phyloP scores from a whole-genome alignment of 2,113 vertebrate species.

The western clawed frog (Xenopus tropicalis) region DNA sequence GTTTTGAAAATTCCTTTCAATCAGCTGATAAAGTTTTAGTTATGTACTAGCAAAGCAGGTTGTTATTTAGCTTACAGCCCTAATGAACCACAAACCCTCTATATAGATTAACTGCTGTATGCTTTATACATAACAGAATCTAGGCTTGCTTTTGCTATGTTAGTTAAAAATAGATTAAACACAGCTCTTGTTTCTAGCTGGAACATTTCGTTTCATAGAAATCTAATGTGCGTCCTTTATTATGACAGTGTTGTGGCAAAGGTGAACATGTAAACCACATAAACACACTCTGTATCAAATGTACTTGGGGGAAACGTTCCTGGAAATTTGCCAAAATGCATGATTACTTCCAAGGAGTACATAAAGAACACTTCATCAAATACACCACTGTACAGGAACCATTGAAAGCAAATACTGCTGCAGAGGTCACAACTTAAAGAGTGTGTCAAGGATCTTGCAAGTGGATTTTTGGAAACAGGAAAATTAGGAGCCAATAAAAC shows the following conservation, averaged over 20 bases:
- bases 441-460: slow-evolving; percentile 42
- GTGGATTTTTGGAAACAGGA: slow-evolving; percentile 42
- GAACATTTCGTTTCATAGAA: slow-evolving; percentile 21
- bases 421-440: slow-evolving; percentile 45
- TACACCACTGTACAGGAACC: slow-evolving; percentile 41
- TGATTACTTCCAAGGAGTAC: slow-evolving; percentile 46
- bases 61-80: too few species aligned
- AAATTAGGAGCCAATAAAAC: slow-evolving; percentile 44
- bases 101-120: neutral
- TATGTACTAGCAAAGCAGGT: too few species aligned
- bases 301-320: slow-evolving; percentile 40
- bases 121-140: neutral
- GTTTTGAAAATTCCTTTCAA: too few species aligned
- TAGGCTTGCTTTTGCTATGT: neutral
- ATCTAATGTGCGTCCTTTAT: slow-evolving; percentile 36
- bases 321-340: slow-evolving; percentile 45
- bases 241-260: slow-evolving; percentile 45
- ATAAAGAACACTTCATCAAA: slow-evolving; percentile 46
- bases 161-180: slow-evolving; percentile 14
- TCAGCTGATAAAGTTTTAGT: too few species aligned
- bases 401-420: slow-evolving; percentile 41
- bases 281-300: slow-evolving; percentile 43
- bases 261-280: slow-evolving; percentile 46
- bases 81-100: too few species aligned
- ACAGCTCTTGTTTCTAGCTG: slow-evolving; percentile 6